Conservation (phyloP, 2,797 vertebrate species). For the Triplophysa yarkandensis region DNA sequence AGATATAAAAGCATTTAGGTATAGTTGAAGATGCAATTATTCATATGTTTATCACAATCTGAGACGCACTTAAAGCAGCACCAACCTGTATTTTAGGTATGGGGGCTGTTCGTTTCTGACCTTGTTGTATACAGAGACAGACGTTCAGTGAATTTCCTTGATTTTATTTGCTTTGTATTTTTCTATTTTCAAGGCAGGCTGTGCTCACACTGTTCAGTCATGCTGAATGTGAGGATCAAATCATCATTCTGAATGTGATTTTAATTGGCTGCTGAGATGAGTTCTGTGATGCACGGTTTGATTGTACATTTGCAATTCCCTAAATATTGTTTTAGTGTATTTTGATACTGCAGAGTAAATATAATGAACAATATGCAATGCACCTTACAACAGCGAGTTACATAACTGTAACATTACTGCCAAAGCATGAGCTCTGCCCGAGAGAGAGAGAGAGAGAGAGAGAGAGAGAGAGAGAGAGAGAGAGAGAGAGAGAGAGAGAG, state of each 20-base stretch:
- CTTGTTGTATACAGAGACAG: no score
- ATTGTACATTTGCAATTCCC: slow-evolving; percentile 11
- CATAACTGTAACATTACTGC: slow-evolving; percentile 45
- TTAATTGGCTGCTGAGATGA: neutral
- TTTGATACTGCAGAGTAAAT: slow-evolving; percentile 13
- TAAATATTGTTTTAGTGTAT: slow-evolving; percentile 13
- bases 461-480: neutral
- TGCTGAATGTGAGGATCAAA: neutral
- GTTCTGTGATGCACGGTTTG: neutral
- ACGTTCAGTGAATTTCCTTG: no score
- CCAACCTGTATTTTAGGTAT: no score
- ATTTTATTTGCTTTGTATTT: neutral
- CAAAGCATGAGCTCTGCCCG: slow-evolving; percentile 5
- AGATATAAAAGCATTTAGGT: no score
- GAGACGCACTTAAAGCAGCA: no score
- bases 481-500: neutral
- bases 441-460: neutral
- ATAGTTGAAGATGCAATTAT: no score
- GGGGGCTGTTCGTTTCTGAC: no score
- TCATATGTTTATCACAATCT: no score
- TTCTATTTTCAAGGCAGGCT: neutral
- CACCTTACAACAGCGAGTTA: slow-evolving; percentile 39
- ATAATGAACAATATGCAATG: slow-evolving; percentile 33
- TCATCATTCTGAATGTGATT: neutral
- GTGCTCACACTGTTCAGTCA: neutral